Conservation (phyloP, 2,113 vertebrate species). For the Gallinago media region DNA sequence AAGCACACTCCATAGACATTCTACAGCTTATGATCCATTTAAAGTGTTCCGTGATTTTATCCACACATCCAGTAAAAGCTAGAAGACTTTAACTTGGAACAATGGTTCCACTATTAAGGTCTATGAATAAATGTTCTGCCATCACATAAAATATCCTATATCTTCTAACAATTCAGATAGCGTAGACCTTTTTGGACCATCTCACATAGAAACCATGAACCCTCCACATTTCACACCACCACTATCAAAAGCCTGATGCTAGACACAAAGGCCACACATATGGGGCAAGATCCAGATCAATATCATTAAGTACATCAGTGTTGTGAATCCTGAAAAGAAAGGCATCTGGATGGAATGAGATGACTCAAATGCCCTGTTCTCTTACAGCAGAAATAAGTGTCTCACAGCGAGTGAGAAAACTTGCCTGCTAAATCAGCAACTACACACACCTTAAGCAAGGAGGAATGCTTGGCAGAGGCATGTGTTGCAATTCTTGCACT, state of each 20-base stretch:
- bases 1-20: background rate
- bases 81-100: background rate
- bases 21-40: background rate
- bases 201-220: background rate
- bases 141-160: background rate
- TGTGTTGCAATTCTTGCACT: background rate
- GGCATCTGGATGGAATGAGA: background rate
- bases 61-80: background rate
- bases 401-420: background rate
- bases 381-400: background rate
- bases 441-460: background rate
- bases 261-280: background rate
- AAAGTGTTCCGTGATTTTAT: background rate
- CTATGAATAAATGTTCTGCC: background rate
- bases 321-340: background rate
- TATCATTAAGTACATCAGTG: background rate
- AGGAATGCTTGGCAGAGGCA: background rate
- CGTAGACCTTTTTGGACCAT: rapidly evolving
- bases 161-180: background rate
- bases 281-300: background rate
- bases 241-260: background rate
- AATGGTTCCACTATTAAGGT: background rate
- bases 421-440: background rate
- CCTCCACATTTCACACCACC: background rate
- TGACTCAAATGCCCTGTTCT: background rate